phyloP scores from a whole-genome alignment of 2,888 invertebrate species.

The Pterostichus niger region DNA sequence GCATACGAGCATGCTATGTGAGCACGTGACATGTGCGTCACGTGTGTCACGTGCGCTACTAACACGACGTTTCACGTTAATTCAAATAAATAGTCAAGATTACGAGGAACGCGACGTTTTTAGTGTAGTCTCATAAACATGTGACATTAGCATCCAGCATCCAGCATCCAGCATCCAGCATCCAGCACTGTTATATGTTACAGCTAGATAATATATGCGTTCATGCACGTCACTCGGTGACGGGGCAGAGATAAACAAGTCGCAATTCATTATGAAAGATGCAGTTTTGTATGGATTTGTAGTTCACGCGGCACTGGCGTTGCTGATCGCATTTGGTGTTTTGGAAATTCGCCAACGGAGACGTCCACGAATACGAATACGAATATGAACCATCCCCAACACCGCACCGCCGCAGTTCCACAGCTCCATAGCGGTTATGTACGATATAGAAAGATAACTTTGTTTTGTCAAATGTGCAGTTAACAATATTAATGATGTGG shows the following conservation, averaged over 20 bases:
- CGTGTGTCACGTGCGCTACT: constrained; percentile 15
- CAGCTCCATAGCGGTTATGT: constrained; percentile 25
- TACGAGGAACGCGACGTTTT: constrained; percentile 57
- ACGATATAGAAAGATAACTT: constrained; percentile 57
- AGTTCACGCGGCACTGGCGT: constrained; percentile 1
- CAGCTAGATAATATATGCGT: background rate
- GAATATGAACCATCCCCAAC: constrained; percentile 36
- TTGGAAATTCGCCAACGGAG: constrained; percentile 47
- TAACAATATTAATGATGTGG: constrained; percentile 53
- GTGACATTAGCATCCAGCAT: background rate
- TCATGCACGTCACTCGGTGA: background rate
- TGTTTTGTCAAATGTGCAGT: constrained; percentile 53
- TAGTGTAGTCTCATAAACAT: constrained; percentile 64
- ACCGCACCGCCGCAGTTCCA: too few species aligned
- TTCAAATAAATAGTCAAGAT: constrained; percentile 60
- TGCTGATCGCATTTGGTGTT: constrained; percentile 4
- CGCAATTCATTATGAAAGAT: constrained; percentile 18
- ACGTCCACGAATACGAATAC: background rate
- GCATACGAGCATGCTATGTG: too few species aligned
- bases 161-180: too few species aligned
- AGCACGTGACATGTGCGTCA: background rate
- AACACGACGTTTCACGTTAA: constrained; percentile 32
- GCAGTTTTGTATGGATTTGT: background rate
- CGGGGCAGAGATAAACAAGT: constrained; percentile 13
- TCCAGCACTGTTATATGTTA: too few species aligned